Percentiles rank a stretch among this genome's conserved stretches.
phyloP scores from a whole-genome alignment of 1,140 invertebrate species.

The Atopsyche davidsoni region DNA sequence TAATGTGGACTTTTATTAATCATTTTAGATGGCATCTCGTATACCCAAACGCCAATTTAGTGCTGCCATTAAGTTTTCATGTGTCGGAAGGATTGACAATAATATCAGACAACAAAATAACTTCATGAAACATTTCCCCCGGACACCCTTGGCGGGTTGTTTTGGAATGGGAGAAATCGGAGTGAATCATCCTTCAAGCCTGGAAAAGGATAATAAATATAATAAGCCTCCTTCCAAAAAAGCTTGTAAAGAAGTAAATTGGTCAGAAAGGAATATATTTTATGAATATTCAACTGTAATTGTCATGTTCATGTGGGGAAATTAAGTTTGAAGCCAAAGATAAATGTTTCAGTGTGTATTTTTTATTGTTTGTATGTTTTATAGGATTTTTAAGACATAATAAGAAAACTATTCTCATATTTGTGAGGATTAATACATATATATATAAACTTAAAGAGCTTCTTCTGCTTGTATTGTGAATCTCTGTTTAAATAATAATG shows the following conservation, averaged over 20 bases:
- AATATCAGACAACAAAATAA: slow-evolving; percentile 37
- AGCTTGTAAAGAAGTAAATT: too few species aligned
- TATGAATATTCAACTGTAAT: slow-evolving; percentile 18
- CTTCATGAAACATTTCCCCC: slow-evolving; percentile 38
- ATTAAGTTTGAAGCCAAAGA: slow-evolving; percentile 6
- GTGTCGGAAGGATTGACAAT: slow-evolving; percentile 39
- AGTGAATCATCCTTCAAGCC: slow-evolving; percentile 6
- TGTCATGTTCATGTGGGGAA: slow-evolving; percentile 18
- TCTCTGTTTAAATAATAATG: too few species aligned
- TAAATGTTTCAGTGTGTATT: background rate
- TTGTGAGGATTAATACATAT: background rate
- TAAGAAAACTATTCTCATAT: background rate
- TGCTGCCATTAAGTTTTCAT: slow-evolving; percentile 42
- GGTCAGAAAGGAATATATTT: too few species aligned
- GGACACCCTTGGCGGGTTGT: slow-evolving; percentile 38
- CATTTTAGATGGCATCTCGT: slow-evolving; percentile 37
- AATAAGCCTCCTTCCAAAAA: too few species aligned
- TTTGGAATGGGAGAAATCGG: slow-evolving; percentile 43
- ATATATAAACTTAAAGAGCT: background rate
- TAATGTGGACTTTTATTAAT: too few species aligned
- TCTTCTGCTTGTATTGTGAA: too few species aligned
- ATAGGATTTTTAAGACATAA: background rate
- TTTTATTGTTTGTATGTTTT: background rate
- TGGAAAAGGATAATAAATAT: too few species aligned
- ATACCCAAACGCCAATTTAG: slow-evolving; percentile 39